Percentiles rank a stretch among this genome's conserved stretches.
phyloP scores from a whole-genome alignment of 2,113 vertebrate genomes.

The Salvelinus alpinus region DNA sequence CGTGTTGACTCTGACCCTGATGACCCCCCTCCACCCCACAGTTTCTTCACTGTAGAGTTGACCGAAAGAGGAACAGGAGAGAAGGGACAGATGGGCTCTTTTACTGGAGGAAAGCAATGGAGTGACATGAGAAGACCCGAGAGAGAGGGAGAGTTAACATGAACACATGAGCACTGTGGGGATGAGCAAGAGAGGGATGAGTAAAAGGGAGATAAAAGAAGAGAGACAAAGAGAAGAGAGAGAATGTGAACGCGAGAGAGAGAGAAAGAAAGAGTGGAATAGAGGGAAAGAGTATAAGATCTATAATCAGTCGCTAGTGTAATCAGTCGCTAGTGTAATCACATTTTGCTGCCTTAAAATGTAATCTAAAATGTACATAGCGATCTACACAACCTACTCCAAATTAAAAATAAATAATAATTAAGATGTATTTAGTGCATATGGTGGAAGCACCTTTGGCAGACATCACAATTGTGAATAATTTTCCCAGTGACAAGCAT shows the following conservation, averaged over 20 bases:
- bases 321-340: too few relatives aligned
- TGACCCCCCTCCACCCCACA: neutral
- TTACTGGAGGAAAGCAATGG: neutral
- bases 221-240: conserved; percentile 4
- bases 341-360: too few relatives aligned
- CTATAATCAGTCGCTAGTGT: too few relatives aligned
- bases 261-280: neutral
- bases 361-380: neutral
- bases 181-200: neutral
- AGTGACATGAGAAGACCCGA: neutral
- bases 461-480: too few relatives aligned
- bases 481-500: too few relatives aligned
- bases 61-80: conserved; percentile 31
- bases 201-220: conserved; percentile 21
- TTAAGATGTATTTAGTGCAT: too few relatives aligned
- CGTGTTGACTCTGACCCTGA: neutral
- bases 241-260: neutral
- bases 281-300: neutral
- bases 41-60: neutral
- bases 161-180: neutral
- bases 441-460: too few relatives aligned
- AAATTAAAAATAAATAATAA: too few relatives aligned
- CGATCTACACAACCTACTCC: too few relatives aligned
- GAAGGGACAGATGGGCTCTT: neutral
- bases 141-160: neutral